A percentile compares a stretch with the other conserved stretches of the same genome.
Conservation (phyloP, 2,888 invertebrate genomes). For the Conchocele bisecta region DNA sequence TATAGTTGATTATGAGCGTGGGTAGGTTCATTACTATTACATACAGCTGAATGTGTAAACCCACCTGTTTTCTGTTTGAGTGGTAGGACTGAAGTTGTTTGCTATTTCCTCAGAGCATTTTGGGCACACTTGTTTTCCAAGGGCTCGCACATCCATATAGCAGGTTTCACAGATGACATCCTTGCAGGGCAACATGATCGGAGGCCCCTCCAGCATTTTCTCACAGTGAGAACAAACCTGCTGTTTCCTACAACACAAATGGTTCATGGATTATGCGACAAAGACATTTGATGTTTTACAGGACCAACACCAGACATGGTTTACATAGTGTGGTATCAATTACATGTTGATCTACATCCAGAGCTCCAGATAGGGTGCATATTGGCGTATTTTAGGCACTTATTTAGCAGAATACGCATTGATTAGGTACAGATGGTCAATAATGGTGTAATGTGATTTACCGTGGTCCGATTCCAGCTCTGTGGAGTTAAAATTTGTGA, state of each 20-base stretch:
- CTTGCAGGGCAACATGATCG: conserved; percentile 73
- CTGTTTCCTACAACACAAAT: conserved; percentile 43
- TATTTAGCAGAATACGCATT: no score
- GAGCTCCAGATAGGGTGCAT: no score
- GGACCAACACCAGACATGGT: no score
- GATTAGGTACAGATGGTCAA: no score
- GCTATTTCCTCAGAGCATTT: conserved; percentile 60
- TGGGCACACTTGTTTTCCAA: conserved; percentile 54
- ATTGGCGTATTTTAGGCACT: no score
- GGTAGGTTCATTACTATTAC: neutral
- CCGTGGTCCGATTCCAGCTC: no score
- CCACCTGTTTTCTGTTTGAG: neutral
- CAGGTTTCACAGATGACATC: conserved; percentile 72
- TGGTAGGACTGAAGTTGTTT: conserved; percentile 13
- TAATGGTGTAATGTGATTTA: no score
- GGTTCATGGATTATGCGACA: no score
- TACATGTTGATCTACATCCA: no score
- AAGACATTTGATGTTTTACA: no score
- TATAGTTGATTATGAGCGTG: neutral
- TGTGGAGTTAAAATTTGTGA: no score
- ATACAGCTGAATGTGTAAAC: neutral
- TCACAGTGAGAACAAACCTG: conserved; percentile 68
- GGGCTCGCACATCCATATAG: conserved; percentile 51
- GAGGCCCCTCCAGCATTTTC: conserved; percentile 59
- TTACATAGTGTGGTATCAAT: no score